phyloP scores from a whole-genome alignment of 2,113 vertebrate genomes.

The Sula dactylatra region DNA sequence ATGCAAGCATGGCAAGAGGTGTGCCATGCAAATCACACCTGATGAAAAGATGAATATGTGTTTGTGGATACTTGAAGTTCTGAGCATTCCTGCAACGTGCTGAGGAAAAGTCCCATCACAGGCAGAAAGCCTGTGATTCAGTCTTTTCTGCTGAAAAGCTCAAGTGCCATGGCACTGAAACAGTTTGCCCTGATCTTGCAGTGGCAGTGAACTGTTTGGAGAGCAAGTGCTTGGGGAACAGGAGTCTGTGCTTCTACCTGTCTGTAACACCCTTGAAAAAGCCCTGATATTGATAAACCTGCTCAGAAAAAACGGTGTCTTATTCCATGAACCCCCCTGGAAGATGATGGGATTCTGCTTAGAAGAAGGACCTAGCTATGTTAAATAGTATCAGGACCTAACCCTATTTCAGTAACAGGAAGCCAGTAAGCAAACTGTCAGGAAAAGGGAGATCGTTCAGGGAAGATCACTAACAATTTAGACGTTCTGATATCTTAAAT shows the following conservation, averaged over 20 bases:
- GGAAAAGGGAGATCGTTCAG: neutral
- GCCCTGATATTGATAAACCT: neutral
- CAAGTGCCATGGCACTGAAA: accelerated
- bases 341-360: neutral
- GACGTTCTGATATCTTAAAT: neutral
- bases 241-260: neutral
- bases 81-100: neutral
- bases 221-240: neutral
- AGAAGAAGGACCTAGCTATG: neutral
- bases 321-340: neutral
- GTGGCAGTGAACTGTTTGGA: neutral
- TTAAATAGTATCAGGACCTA: neutral
- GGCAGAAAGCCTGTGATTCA: neutral
- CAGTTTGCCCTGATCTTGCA: neutral
- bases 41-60: neutral
- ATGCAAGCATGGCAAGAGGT: neutral
- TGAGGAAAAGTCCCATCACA: neutral
- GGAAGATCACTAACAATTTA: neutral
- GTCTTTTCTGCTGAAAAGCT: neutral
- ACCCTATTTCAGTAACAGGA: neutral
- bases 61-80: neutral
- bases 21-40: neutral
- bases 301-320: neutral
- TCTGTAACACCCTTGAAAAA: neutral
- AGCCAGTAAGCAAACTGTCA: neutral